A percentile compares a stretch with the other conserved stretches of the same genome.
phyloP scores from a whole-genome alignment of 2,113 vertebrate genomes.

The Ceyx cyanopectus region DNA sequence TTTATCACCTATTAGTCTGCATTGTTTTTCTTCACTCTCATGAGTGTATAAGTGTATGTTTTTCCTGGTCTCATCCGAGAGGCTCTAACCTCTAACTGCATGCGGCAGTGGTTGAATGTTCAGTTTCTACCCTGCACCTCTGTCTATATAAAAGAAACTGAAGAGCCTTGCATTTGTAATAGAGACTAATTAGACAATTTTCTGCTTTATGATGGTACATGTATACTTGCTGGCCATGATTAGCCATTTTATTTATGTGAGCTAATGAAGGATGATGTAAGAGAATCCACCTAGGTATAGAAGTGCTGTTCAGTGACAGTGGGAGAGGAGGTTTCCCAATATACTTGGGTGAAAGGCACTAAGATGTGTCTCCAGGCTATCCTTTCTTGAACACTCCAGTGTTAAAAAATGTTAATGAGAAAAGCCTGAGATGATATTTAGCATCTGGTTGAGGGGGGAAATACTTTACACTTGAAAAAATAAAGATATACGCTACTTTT shows the following conservation, averaged over 20 bases:
- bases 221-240: not conserved
- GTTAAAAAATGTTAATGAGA: not conserved
- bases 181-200: not conserved
- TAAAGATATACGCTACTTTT: not conserved
- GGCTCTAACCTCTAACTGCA: not conserved
- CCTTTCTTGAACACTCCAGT: not conserved
- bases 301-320: not conserved
- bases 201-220: not conserved
- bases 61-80: not conserved
- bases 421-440: not conserved
- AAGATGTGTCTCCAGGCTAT: not conserved
- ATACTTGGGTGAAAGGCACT: not conserved
- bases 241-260: not conserved
- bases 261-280: not conserved
- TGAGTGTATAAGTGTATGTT: not conserved
- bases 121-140: not conserved
- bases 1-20: not conserved
- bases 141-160: not conserved
- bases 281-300: not conserved
- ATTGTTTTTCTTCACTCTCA: not conserved
- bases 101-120: not conserved
- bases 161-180: not conserved
- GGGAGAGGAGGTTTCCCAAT: not conserved
- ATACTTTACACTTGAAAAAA: not conserved
- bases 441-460: not conserved